These are phyloP conservation scores for Rhyacichthys aspro DNA, from an alignment of 2,797 vertebrate species.

Conservation along the genomic window DNA sequence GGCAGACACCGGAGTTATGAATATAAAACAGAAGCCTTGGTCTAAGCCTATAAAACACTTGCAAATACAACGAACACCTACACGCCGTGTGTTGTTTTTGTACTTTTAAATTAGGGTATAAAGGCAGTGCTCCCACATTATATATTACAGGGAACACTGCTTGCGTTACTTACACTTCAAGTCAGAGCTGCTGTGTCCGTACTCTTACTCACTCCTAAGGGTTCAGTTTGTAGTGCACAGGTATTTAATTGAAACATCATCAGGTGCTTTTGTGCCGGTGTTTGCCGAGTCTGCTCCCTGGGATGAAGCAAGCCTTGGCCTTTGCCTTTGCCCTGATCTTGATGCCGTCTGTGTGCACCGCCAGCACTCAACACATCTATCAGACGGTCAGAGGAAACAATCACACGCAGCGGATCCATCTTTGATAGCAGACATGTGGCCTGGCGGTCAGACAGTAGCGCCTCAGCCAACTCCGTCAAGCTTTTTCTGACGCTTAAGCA, in stretches of 20 bases:
- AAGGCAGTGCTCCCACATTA: too few species aligned
- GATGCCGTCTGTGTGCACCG: conserved; percentile 10
- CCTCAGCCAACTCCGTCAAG: conserved; percentile 1
- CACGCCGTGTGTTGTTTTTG: conserved; percentile 3
- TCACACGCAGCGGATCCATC: conserved; percentile 14
- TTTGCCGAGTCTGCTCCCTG: conserved; percentile 14
- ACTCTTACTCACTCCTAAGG: too few species aligned
- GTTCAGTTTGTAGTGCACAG: too few species aligned
- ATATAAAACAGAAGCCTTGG: conserved; percentile 35
- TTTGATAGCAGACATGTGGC: conserved; percentile 29
- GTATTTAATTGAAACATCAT: conserved; percentile 43
- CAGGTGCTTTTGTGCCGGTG: conserved; percentile 13
- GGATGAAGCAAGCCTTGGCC: conserved; percentile 10
- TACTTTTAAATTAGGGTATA: too few species aligned
- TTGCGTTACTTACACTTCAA: too few species aligned
- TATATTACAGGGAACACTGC: too few species aligned
- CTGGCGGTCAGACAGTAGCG: conserved; percentile 7
- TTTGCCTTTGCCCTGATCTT: conserved; percentile 4
- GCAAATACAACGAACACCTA: conserved; percentile 4
- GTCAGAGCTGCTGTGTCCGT: too few species aligned
- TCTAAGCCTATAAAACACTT: conserved; percentile 7
- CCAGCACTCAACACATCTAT: conserved; percentile 17
- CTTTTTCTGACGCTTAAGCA: conserved; percentile 14
- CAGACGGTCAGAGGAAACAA: conserved; percentile 15
- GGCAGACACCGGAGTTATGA: conserved; percentile 18